Evolutionary conservation across 2,113 vertebrate species (phyloP).

Genomic region (Microtus richardsoni): DNA sequence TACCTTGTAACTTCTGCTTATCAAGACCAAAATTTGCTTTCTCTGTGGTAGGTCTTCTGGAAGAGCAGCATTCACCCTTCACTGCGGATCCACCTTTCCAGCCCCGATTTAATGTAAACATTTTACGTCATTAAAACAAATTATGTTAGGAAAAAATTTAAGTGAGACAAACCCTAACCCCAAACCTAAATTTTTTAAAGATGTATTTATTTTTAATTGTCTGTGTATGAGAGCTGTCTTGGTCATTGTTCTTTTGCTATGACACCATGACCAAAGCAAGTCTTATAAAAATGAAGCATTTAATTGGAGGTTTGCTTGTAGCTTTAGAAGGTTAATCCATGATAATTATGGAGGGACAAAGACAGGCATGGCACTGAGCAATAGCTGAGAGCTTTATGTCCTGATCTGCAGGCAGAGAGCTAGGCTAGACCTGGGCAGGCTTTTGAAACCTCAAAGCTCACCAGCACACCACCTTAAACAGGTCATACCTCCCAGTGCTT

Average conservation of each 20-base stretch:
- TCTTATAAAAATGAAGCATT: neutral
- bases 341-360: neutral
- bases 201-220: neutral
- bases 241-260: neutral
- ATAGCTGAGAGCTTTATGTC: neutral
- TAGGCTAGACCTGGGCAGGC: neutral
- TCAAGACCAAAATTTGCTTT: neutral
- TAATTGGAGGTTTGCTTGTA: neutral
- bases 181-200: neutral
- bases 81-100: neutral
- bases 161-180: neutral
- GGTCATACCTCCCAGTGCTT: neutral
- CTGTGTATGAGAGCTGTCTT: neutral
- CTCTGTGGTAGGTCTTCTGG: neutral
- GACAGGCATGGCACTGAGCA: neutral
- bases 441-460: neutral
- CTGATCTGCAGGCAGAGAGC: neutral
- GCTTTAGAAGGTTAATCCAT: neutral
- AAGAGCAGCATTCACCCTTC: neutral
- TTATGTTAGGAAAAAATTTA: slow-evolving; percentile 24
- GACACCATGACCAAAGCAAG: neutral
- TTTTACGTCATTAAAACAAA: slow-evolving; percentile 34
- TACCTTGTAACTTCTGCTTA: neutral
- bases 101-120: neutral
- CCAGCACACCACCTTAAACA: neutral